Evolutionary conservation across 2,888 invertebrate species (phyloP), one percentile per base, ranked within the genome.

Genomic region (Tetheella fluctuosa): DNA sequence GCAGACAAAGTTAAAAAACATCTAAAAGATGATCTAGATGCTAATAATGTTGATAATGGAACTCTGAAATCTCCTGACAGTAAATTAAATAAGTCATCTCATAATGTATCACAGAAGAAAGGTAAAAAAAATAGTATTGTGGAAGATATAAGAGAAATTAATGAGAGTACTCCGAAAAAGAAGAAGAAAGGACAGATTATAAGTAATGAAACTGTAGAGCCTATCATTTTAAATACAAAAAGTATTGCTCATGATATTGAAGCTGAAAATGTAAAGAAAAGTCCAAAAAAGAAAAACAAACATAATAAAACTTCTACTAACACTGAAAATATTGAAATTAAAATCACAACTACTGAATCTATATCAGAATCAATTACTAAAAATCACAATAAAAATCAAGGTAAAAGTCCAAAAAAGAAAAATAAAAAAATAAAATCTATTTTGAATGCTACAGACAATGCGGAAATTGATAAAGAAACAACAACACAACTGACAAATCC

Each of bases 1-100:
- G 87, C 86, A 12, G 86, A 91, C 13, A 92, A 91, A 74, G 91
- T 88, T 1, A 93, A 90, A 68, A 93, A 93, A 67, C 89, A 89
- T 58, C 71, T 93, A 10, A 81, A 86, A 71, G 79, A 83, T 0
- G 83, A 91, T 7, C 73, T 93, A 64, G 88, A 89, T 39, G 76
- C 67, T 4, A 69, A 76, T 23, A 62, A 52, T 23, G 64, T 59
- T 15, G 28, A 52, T 17, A 67, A 66, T 34, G 67, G 64, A 58
- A 80, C 65, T 59, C 8, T 23, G 59, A 72, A 68, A 69, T 66
- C 70, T 23, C 64, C 68, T 58, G 68, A 63, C 61, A 69, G 59
- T 52, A 73, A 70, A 61, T 60, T 57, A 23, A 61, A 65, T 34
- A 68, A 60, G 17, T 70, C 73, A 52, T 59, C 60, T 52, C 67